Percentiles rank a stretch among this genome's conserved stretches.
Conservation (phyloP, 1,140 invertebrate species). For the Hyposmocoma kahamanoa region DNA sequence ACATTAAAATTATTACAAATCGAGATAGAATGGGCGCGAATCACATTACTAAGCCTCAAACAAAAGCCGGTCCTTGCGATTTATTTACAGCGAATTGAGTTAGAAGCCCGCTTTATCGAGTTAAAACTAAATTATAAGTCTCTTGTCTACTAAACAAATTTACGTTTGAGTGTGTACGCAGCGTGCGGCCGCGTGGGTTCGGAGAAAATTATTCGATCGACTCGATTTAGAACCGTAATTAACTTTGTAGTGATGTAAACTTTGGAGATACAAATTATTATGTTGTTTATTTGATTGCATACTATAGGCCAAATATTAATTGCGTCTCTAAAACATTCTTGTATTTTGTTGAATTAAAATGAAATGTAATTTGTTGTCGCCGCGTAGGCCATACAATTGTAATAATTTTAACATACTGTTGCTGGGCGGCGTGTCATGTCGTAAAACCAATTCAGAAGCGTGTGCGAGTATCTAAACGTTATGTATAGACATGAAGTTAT, state of each 20-base stretch:
- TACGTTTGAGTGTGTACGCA: conserved; percentile 6
- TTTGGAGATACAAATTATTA: conserved; percentile 1
- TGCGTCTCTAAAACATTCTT: no score
- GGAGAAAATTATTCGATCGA: conserved; percentile 12
- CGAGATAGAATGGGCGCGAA: conserved; percentile 53
- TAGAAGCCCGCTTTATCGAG: conserved; percentile 37
- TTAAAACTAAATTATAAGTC: conserved; percentile 51
- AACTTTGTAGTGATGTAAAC: conserved; percentile 12
- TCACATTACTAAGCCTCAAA: conserved; percentile 42
- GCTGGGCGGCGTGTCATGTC: no score
- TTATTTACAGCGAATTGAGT: conserved; percentile 45
- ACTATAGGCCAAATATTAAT: no score
- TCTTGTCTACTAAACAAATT: conserved; percentile 39
- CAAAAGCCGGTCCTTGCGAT: conserved; percentile 25
- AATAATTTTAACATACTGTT: no score
- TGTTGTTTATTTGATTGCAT: conserved; percentile 1
- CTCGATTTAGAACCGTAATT: conserved; percentile 14
- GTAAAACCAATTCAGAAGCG: no score
- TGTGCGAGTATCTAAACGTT: no score
- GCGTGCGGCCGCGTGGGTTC: conserved; percentile 11
- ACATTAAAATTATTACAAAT: conserved; percentile 68
- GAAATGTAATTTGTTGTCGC: no score
- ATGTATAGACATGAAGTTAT: no score
- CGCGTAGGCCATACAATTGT: no score
- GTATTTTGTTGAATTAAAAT: no score